Base-by-base conservation (phyloP, 2,888 invertebrate genomes). In the Oxyscelio sp. region DNA sequence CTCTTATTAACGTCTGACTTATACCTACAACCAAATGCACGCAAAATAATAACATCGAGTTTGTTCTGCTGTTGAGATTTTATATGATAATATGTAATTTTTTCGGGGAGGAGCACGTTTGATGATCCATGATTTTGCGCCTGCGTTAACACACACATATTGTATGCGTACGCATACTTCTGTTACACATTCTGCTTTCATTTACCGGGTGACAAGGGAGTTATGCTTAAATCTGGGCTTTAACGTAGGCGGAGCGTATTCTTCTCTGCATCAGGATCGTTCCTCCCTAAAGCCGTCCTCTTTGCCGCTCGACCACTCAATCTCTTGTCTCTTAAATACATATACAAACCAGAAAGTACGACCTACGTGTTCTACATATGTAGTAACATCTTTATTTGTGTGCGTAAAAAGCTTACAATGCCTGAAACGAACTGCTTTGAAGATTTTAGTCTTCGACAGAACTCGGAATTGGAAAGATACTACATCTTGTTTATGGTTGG, bases 291-390 rank as follows among this genome's bases (percentile, higher is more conserved):
- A 63, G 43, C 75, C 82, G 82, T 63, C 82, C 82, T 66, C 77
- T 75, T 65, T 6, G 43, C 59, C 61, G 43, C 38, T 58, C 65
- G 66, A 77, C 71, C 83, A 71, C 83, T 83, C 83, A 83, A 71
- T 77, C 77, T 73, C 77, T 77, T 70, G 75, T 75, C 71, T 75
- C 75, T 82, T 82, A 70, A 82, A 82, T 82, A 82, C 81, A 82
- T 58, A 82, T 58, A 75, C 81, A 82, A 82, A 63, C 81, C 75
- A 63, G 75, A 82, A 82, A 82, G 82, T 75, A 63, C 75, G 65
- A 77, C 77, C 75, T 71, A 71, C 75, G 71, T 58, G 65, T 77
- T 63, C 70, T 70, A 77, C 81, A 82, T 71, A 65, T 82, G 82
- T 75, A 82, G 56, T 61, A 68, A 82, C 75, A 82, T 58, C 75